Evolutionary conservation across 2,113 vertebrate species (phyloP).

Genomic region (Ceratotherium simum): DNA sequence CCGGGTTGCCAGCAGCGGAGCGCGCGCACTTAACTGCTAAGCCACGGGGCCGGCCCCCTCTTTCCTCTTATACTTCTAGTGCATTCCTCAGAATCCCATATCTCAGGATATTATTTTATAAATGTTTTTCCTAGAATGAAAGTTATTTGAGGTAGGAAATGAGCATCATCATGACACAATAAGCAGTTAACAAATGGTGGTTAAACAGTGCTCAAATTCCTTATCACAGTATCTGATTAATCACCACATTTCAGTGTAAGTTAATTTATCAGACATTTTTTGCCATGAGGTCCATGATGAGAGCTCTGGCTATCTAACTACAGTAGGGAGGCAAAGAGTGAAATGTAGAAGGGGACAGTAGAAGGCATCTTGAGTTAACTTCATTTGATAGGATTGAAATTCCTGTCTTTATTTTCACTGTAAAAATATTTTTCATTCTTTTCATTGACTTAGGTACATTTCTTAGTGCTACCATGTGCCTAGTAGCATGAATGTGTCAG

Average conservation of each 20-base stretch:
- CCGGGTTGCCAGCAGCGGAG: too few relatives aligned
- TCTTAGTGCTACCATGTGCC: neutral
- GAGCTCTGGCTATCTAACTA: neutral
- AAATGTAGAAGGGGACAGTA: neutral
- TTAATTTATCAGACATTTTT: neutral
- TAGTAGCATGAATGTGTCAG: neutral
- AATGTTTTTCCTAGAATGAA: neutral
- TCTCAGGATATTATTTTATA: neutral
- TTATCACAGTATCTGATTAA: neutral
- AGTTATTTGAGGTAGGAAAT: neutral
- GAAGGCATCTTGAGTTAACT: neutral
- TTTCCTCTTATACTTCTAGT: neutral
- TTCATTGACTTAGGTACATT: neutral
- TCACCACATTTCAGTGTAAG: neutral
- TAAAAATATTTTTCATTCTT: neutral
- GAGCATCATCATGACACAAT: neutral
- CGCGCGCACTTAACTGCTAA: too few relatives aligned
- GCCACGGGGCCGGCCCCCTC: too few relatives aligned
- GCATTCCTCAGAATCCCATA: neutral
- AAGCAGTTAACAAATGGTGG: neutral
- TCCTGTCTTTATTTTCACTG: neutral
- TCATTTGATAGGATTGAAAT: neutral
- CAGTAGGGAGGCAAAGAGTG: neutral
- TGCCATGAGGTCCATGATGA: neutral
- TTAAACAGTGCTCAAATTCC: neutral